Base-by-base conservation (phyloP, 2,888 invertebrate species). In the Blomia tropicalis region DNA sequence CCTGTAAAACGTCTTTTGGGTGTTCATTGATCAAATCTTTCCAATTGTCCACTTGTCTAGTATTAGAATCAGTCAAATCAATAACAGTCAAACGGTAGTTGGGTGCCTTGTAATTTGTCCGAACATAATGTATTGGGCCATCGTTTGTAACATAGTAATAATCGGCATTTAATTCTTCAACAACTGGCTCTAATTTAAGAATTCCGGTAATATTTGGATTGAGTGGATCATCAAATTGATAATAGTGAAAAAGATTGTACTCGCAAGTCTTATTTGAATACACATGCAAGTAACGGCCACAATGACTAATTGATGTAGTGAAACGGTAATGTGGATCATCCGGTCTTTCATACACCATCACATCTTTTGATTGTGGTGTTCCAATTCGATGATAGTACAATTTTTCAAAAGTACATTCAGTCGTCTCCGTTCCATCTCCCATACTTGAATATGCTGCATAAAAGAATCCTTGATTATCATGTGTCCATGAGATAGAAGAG, bases 111-210 rank as follows among this genome's bases (percentile, higher is more conserved):
- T 87, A 87, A 75, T 96, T 95, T 25, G 96, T 95, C 53, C 85
- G 83, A 74, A 96, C 87, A 71, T 87, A 81, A 67, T 85, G 84
- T 69, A 83, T 79, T 0, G 83, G 79, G 0, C 83, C 91, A 66
- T 84, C 82, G 74, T 92, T 95, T 27, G 91, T 87, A 22, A 96
- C 77, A 72, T 91, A 95, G 86, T 90, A 86, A 75, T 88, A 95
- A 74, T 92, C 92, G 0, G 91, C 87, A 75, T 92, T 90, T 73
- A 92, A 85, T 73, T 86, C 84, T 70, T 83, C 82, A 60, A 95
- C 84, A 67, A 96, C 31, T 5, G 66, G 60, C 17, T 32, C 59
- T 5, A 66, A 29, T 22, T 54, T 31, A 1, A 66, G 36, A 30
- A 47, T 25, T 4, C 31, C 43, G 7, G 53, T 23, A 7, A 62